Percentiles rank a stretch among this genome's conserved stretches.
These are phyloP conservation scores for Phylloscopus collybita DNA, from an alignment of 2,797 vertebrate species.

Conservation along the genomic window DNA sequence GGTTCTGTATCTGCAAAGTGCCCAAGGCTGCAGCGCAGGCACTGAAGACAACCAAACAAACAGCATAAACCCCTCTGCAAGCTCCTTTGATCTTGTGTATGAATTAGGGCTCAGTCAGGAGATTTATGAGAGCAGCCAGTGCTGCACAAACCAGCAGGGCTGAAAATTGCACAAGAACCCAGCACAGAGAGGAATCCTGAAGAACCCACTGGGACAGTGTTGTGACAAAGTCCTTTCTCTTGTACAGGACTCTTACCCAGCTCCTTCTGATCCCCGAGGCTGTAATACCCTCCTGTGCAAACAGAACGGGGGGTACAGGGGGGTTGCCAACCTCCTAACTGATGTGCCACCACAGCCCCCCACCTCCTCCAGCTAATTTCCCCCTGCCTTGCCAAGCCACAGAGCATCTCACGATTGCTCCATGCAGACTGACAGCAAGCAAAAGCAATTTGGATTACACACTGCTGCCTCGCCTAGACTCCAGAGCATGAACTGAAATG, in stretches of 20 bases:
- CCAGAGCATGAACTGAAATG: background rate
- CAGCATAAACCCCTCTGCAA: background rate
- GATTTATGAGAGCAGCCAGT: background rate
- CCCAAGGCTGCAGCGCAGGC: background rate
- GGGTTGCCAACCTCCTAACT: background rate
- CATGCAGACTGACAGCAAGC: background rate
- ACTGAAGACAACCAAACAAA: background rate
- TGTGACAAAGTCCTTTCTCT: background rate
- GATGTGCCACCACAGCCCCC: background rate
- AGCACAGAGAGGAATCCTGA: background rate
- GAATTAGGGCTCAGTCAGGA: background rate
- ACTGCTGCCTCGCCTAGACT: background rate
- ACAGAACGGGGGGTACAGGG: background rate
- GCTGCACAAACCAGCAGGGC: background rate
- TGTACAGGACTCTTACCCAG: background rate
- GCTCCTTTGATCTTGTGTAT: slow-evolving; percentile 9
- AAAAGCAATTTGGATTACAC: background rate
- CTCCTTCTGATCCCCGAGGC: background rate
- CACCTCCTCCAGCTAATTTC: background rate
- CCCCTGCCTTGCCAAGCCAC: background rate
- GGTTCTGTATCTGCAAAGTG: background rate
- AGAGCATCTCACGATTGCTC: background rate
- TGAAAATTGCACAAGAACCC: slow-evolving; percentile 3
- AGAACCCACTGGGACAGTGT: background rate
- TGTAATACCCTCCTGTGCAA: background rate